Evolutionary conservation across 2,888 invertebrate genomes (phyloP).

Genomic region (Leucophora obtusa): DNA sequence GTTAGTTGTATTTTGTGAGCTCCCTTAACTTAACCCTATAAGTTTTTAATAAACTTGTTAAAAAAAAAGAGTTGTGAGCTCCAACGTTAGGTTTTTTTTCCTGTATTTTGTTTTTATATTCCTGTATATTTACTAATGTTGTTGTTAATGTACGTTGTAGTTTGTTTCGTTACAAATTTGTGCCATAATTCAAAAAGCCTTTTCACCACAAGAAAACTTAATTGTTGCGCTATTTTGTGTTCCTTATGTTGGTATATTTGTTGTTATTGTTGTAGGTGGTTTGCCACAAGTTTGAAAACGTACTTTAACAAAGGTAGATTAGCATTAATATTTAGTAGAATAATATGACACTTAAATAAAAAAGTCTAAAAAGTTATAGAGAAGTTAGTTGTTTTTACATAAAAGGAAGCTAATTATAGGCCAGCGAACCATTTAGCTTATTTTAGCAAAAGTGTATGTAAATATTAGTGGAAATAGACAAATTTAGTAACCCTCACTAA

Average conservation of each 20-base stretch:
- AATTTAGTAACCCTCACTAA: too few relatives aligned
- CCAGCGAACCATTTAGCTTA: too few relatives aligned
- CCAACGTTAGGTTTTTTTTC: conserved; percentile 18
- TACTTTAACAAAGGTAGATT: background rate
- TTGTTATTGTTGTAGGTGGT: background rate
- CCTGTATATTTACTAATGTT: conserved; percentile 7
- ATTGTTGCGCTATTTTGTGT: conserved; percentile 52
- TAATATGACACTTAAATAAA: too few relatives aligned
- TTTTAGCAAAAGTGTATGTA: too few relatives aligned
- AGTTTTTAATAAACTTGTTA: conserved; percentile 52
- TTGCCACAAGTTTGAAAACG: background rate
- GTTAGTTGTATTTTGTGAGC: background rate
- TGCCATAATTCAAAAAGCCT: conserved; percentile 59
- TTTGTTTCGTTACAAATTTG: conserved; percentile 57
- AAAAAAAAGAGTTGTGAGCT: conserved; percentile 29
- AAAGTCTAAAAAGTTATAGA: too few relatives aligned
- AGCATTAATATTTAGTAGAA: too few relatives aligned
- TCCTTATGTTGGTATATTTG: background rate
- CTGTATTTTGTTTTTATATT: conserved; percentile 17
- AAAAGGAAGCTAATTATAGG: too few relatives aligned
- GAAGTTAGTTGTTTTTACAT: too few relatives aligned
- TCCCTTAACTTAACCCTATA: conserved; percentile 14
- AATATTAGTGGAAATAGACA: too few relatives aligned
- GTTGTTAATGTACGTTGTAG: conserved; percentile 9
- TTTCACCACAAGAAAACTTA: conserved; percentile 52